These are phyloP conservation scores for Meteorus cinctellus DNA, from an alignment of 2,888 invertebrate species.

Conservation along the genomic window DNA sequence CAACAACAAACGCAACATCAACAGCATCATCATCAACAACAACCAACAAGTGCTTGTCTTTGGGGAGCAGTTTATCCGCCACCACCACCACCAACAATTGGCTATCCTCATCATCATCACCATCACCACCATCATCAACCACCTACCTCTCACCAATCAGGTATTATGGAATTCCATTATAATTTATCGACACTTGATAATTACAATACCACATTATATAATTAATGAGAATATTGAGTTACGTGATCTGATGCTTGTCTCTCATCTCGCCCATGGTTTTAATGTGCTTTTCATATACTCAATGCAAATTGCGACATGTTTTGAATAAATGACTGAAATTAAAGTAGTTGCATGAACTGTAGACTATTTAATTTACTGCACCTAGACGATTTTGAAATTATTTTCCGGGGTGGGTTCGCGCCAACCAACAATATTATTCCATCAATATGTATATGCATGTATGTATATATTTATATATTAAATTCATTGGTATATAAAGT, in stretches of 20 bases:
- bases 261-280: conserved; percentile 30
- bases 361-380: conserved; percentile 24
- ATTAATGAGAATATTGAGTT: background rate
- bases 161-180: conserved; percentile 53
- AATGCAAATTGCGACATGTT: conserved; percentile 1
- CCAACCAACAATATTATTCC: conserved; percentile 14
- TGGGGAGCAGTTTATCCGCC: conserved; percentile 67
- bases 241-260: conserved; percentile 33
- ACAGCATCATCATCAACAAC: conserved; percentile 59
- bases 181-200: background rate
- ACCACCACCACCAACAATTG: conserved; percentile 63
- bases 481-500: conserved; percentile 34
- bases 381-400: conserved; percentile 12
- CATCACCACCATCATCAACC: conserved; percentile 62
- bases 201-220: background rate
- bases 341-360: conserved; percentile 25
- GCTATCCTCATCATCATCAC: conserved; percentile 67
- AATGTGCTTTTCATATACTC: conserved; percentile 2
- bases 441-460: conserved; percentile 1
- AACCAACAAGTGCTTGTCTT: conserved; percentile 58
- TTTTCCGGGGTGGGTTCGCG: conserved; percentile 28
- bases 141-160: conserved; percentile 59
- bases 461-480: conserved; percentile 13
- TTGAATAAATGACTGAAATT: conserved; percentile 17
- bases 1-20: conserved; percentile 76